Conservation (phyloP, 2,888 invertebrate species). For the Aporophyla lueneburgensis region DNA sequence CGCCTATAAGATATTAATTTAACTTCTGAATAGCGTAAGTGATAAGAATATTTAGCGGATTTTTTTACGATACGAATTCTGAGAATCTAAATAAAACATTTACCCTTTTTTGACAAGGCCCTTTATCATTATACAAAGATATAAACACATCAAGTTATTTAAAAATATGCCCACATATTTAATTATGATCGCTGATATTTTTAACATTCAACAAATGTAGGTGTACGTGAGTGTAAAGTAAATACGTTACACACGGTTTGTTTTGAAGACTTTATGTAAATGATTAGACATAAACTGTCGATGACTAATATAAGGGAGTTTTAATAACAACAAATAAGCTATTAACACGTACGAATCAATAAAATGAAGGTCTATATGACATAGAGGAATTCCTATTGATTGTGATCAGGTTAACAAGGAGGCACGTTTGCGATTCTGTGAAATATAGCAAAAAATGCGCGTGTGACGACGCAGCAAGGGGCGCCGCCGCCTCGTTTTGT, state of each 20-base stretch:
- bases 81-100: constrained; percentile 7
- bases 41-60: constrained; percentile 20
- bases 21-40: constrained; percentile 2
- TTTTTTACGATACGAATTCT: not conserved
- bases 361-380: constrained; percentile 26
- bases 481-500: too few species aligned
- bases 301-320: constrained; percentile 58
- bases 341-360: constrained; percentile 54
- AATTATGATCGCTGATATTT: constrained; percentile 60
- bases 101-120: constrained; percentile 20
- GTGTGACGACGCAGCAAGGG: too few species aligned
- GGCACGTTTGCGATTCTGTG: constrained; percentile 15
- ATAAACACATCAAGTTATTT: constrained; percentile 41
- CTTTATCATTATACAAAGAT: not conserved
- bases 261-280: constrained; percentile 60
- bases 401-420: constrained; percentile 31
- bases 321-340: constrained; percentile 53
- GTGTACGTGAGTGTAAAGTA: constrained; percentile 50
- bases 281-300: constrained; percentile 35
- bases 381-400: constrained; percentile 26
- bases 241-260: constrained; percentile 43
- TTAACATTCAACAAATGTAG: constrained; percentile 57
- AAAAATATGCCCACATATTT: constrained; percentile 49
- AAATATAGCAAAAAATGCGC: not conserved
- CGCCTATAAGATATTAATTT: constrained; percentile 32